Conservation (phyloP, 2,888 invertebrate genomes). For the Drosophila meridionalis region DNA sequence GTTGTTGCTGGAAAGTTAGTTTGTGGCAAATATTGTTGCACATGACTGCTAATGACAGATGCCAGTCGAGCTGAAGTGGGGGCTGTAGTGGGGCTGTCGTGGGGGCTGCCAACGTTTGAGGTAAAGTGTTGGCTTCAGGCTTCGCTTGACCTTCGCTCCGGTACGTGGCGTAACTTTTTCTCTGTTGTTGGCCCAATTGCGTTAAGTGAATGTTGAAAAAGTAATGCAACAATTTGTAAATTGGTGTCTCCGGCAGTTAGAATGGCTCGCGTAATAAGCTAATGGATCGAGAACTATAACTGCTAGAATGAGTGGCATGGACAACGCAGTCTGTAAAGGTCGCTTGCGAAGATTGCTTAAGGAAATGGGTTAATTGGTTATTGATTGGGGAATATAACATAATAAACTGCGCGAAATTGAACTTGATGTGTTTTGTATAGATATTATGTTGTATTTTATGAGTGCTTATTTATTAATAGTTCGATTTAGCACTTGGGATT, state of each 20-base stretch:
- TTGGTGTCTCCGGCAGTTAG: slow-evolving; percentile 1
- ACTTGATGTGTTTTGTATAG: no score
- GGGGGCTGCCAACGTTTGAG: slow-evolving; percentile 25
- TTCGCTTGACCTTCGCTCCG: slow-evolving; percentile 3
- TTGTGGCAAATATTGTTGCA: slow-evolving; percentile 43
- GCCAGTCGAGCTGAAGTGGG: slow-evolving; percentile 39
- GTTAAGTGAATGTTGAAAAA: slow-evolving; percentile 21
- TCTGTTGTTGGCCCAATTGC: slow-evolving; percentile 13
- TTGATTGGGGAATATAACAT: neutral
- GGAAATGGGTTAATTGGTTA: slow-evolving; percentile 1
- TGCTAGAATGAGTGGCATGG: neutral
- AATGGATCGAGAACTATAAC: neutral
- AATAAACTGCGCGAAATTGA: neutral
- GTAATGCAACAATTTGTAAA: slow-evolving; percentile 8
- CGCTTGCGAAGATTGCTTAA: neutral
- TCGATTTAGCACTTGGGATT: no score
- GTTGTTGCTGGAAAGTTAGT: slow-evolving; percentile 31
- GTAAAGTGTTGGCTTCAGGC: slow-evolving; percentile 19
- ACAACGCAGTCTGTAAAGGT: neutral
- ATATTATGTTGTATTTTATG: no score
- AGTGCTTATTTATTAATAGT: no score
- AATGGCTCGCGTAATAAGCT: neutral
- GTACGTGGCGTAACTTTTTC: neutral
- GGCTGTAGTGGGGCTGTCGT: neutral
- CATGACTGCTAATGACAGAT: slow-evolving; percentile 58